Evolutionary conservation across 2,113 vertebrate genomes (phyloP), one percentile per base, ranked within the genome.

Genomic region (Aegypius monachus): DNA sequence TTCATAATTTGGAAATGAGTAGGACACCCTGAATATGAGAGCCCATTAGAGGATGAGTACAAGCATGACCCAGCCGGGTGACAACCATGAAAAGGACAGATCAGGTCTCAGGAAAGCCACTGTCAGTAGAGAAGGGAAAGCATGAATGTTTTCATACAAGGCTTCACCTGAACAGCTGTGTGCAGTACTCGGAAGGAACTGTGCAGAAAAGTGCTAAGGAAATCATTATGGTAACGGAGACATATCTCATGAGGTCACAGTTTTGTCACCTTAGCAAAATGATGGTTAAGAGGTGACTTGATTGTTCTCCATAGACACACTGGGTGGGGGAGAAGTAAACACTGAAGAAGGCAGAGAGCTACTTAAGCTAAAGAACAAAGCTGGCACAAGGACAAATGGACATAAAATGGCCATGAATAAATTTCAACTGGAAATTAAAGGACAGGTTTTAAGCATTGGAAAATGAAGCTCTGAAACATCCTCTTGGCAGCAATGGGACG

Each of bases 391-490:
- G 59, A 93, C 74, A 93, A 94, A 88, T 73, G 31, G 71, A 23
- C 90, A 92, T 86, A 92, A 94, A 95, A 93, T 18, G 22, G 25
- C 53, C 53, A 67, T 92, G 71, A 93, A 96, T 92, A 93, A 83
- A 58, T 77, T 96, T 81, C 67, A 94, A 74, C 45, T 83, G 47
- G n/a, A 93, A 94, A 95, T 90, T 66, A 90, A 93, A 93, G 78
- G 56, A 87, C 56, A 11, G 17, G 7, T 66, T 94, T 92, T 96
- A 94, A 95, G 59, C 79, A 94, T 50, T 83, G 72, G 29, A 94
- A 94, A 95, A 93, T 70, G 50, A 92, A 92, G 63, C 66, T 91
- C 87, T 92, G 92, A 92, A 86, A 90, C 42, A 88, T 70, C 55
- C 50, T 86, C 50, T 94, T 96, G 90, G 95, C 90, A 90, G 59